Base-by-base conservation (phyloP, 2,888 invertebrate genomes). In the Drosophila gaucha region DNA sequence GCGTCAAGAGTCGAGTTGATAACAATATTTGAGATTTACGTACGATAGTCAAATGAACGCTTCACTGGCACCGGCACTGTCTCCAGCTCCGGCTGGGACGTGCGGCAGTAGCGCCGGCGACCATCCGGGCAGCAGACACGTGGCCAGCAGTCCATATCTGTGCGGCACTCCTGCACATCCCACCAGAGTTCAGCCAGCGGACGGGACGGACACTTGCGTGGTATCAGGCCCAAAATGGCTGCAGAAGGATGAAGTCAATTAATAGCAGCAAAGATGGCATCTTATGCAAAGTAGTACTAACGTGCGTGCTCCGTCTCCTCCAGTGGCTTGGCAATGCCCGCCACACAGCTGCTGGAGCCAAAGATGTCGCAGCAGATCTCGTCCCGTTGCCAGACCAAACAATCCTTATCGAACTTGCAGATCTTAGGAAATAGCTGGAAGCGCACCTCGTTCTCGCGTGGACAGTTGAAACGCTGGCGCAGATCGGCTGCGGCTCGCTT, bases 101-200 rank as follows among this genome's bases (percentile, higher is more conserved):
- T 95, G 74, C 95, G 93, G 89, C 96, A 96, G 89, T 95, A 96
- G 73, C 94, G 94, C 50, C 93, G 93, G 2, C 91, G 91, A 74
- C 93, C 94, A 89, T 96, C 96, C 0, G 95, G 95, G 75, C 96
- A 96, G 90, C 96, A 96, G 59, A 96, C 94, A 24, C 96, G 92
- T 12, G 95, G 95, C 93, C 95, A 94, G 90, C 96, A 96, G 82
- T 96, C 95, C 14, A 93, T 91, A 86, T 96, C 96, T 0, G 92
- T 92, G 75, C 93, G 92, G 86, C 96, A 96, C 59, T 94, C 93
- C 89, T 95, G 94, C 14, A 96, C 93, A 62, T 95, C 94, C 89
- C 95, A 94, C 78, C 95, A 93, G 10, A 95, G 92, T 91, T 96
- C 96, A 0, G 95, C 95, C 16, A 96, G 91, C 2, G 95, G 95